Evolutionary conservation across 2,113 vertebrate genomes (phyloP).

Genomic region (Jaculus jaculus): DNA sequence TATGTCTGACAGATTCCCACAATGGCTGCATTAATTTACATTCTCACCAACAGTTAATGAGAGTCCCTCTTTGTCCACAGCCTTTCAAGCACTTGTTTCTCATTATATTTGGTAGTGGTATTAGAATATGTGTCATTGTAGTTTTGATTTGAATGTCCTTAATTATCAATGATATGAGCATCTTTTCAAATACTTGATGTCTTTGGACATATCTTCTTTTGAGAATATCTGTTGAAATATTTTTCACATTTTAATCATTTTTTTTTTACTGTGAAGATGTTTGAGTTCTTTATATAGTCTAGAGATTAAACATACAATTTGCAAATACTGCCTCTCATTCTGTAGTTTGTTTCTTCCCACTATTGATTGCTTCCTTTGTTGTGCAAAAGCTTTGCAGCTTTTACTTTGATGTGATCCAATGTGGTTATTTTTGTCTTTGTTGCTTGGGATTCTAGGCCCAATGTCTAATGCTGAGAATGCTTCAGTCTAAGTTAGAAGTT

Average conservation of each 20-base stretch:
- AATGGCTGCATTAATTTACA: background rate
- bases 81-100: background rate
- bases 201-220: background rate
- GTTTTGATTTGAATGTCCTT: background rate
- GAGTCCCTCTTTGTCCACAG: background rate
- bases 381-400: too few species aligned
- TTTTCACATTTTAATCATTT: background rate
- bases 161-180: background rate
- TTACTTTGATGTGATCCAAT: background rate
- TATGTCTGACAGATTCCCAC: too few species aligned
- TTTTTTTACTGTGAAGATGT: background rate
- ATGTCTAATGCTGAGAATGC: background rate
- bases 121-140: background rate
- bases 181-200: background rate
- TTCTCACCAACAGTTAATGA: background rate
- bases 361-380: background rate
- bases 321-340: background rate
- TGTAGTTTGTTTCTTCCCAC: background rate
- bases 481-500: background rate
- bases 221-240: background rate
- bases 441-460: background rate
- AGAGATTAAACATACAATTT: background rate
- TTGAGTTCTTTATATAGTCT: background rate
- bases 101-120: background rate
- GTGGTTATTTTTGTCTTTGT: background rate